Conservation (phyloP, 2,797 vertebrate species). For the Bryconaethiops microstoma region DNA sequence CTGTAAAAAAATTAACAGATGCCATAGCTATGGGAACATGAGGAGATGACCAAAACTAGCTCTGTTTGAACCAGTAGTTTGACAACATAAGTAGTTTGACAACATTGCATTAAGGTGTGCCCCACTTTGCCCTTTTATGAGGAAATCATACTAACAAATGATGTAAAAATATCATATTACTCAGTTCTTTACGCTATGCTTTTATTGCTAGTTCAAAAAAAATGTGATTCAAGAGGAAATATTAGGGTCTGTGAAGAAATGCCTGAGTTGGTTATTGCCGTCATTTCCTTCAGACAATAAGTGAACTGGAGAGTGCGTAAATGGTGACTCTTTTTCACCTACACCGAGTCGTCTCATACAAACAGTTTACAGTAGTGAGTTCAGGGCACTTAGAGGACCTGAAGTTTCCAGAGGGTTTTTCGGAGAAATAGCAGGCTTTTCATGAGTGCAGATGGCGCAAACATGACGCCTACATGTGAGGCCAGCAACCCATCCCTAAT, state of each 20-base stretch:
- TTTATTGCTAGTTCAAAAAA: neutral
- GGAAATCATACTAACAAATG: neutral
- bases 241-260: neutral
- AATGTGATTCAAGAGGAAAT: neutral
- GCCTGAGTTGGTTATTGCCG: constrained; percentile 36
- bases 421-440: constrained; percentile 61
- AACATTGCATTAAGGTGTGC: too few species aligned
- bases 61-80: neutral
- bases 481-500: neutral
- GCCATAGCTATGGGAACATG: neutral
- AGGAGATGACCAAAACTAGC: neutral
- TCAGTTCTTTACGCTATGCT: neutral
- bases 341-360: constrained; percentile 57
- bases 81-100: too few species aligned
- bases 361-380: constrained; percentile 70
- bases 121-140: neutral
- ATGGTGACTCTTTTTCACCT: constrained; percentile 59
- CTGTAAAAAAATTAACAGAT: neutral
- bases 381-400: constrained; percentile 62
- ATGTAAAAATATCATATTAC: neutral
- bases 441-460: constrained; percentile 54
- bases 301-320: constrained; percentile 49
- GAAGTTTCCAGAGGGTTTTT: constrained; percentile 60
- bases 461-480: constrained; percentile 60
- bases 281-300: constrained; percentile 58